Base-by-base conservation (phyloP, 2,888 invertebrate species). In the Heliconius sara region DNA sequence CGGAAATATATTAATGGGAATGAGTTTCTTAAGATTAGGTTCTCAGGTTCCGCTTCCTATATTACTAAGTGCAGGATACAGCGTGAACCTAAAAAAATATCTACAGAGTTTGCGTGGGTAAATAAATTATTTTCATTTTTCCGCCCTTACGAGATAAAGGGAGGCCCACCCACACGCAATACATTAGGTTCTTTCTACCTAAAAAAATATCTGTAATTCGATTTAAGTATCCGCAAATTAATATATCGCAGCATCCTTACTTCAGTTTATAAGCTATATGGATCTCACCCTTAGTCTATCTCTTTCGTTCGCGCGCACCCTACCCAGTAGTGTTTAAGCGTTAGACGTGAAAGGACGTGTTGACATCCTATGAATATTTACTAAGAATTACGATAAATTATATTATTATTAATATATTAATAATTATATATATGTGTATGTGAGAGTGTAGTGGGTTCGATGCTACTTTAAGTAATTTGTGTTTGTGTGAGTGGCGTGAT, bases 281-380 rank as follows among this genome's bases (percentile, higher is more conserved):
- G 83, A 84, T 83, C 84, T 91, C 89, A 80, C 83, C 83, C 86
- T 77, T 81, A 63, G 47, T 78, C 81, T 79, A 77, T 85, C 81
- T 88, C 90, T 81, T 84, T 92, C 88, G 77, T 89, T 84, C 89
- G 79, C 82, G 85, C 84, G 83, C 85, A 84, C 85, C 86, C 84
- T 88, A 88, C 87, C 88, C 90, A 93, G 93, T 93, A 91, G 90
- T 91, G 89, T 90, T 87, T 86, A 84, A 87, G 84, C 85, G 86
- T 81, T 83, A 86, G 85, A 80, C 83, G 83, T 80, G 87, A 79
- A 27, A 80, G 86, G 88, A 87, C 89, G 91, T 83, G 82, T 82
- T 76, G 79, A 74, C 76, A 75, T 65, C 22, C 75, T n/a, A 47
- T 65, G 77, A 77, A 78, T 79, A 60, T 79, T 70, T 77, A 79